A percentile compares a stretch with the other conserved stretches of the same genome.
phyloP scores from a whole-genome alignment of 2,888 invertebrate genomes.

The Margaritifera margaritifera region DNA sequence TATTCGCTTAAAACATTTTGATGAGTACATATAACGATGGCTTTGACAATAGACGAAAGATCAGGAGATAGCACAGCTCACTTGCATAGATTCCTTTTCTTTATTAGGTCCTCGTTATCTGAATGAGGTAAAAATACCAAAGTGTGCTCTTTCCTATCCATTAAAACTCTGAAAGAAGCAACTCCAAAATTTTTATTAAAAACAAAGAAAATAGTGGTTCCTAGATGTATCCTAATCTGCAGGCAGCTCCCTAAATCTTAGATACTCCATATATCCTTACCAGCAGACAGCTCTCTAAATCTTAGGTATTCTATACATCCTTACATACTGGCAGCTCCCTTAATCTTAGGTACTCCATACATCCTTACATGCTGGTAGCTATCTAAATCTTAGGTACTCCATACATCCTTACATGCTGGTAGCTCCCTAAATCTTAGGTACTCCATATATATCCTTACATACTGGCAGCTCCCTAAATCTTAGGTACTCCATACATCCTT shows the following conservation, averaged over 20 bases:
- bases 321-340: conserved; percentile 77
- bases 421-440: conserved; percentile 85
- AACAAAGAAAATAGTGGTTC: too few species aligned
- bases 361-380: conserved; percentile 80
- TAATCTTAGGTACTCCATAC: conserved; percentile 97
- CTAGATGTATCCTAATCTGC: conserved; percentile 75
- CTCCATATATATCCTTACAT: conserved; percentile 95
- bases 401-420: conserved; percentile 82
- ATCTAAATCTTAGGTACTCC: conserved; percentile 91
- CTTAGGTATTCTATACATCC: conserved; percentile 76
- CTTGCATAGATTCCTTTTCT: too few species aligned
- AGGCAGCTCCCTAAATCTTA: conserved; percentile 81
- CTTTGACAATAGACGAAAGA: too few species aligned
- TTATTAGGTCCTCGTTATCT: too few species aligned
- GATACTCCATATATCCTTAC: conserved; percentile 88
- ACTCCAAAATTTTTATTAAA: too few species aligned
- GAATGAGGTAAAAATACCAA: too few species aligned
- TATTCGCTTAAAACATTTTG: too few species aligned
- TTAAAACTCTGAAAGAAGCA: too few species aligned
- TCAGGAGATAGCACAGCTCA: too few species aligned
- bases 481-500: conserved; percentile 97
- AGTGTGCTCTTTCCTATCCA: too few species aligned
- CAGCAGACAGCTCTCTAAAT: conserved; percentile 77
- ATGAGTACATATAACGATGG: too few species aligned
- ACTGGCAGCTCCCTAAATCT: conserved; percentile 80